Base-by-base conservation (phyloP, 2,113 vertebrate genomes). In the Platysternon megacephalum region DNA sequence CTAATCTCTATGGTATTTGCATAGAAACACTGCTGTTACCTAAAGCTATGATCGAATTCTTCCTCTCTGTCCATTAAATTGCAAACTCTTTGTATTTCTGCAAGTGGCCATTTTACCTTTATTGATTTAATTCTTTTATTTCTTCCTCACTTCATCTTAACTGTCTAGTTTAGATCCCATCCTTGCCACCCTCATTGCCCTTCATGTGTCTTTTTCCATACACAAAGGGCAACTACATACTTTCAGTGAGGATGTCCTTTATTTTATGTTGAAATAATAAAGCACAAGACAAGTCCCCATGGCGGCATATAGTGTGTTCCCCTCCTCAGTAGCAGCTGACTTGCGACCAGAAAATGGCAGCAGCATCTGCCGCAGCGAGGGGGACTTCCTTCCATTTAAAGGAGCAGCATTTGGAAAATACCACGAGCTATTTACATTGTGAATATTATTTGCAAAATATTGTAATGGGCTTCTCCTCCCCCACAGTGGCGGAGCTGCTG, bases 281-380 rank as follows among this genome's bases (percentile, higher is more conserved):
- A 28, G 65, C 17, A 39, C 61, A 14, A 32, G 12, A 6, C 12
- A 35, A 39, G 46, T 72, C 51, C 22, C 82, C 35, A 72, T 44
- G 4, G 44, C 78, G 92, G 48, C 11, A 11, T 32, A 80, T 11
- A 22, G n/a, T 5, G 3, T 87, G 76, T 85, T 91, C 85, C 49
- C 91, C 82, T 46, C 35, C 14, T 95, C 88, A 89, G 82, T 79
- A 86, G 79, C 26, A 78, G 87, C 17, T 72, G 65, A 29, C 6
- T 72, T 82, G 48, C 68, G 12, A 72, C 22, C 9, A 76, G 3
- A 79, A 91, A 87, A 89, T n/a, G 16, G 3, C 68, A 96, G 19
- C 88, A 74, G 26, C 13, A 61, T 82, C 89, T 55, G 79, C 82
- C 39, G 35, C 65, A 90, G 84, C 9, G 11, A 86, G 16, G 12